Evolutionary conservation across 2,797 vertebrate genomes (phyloP), one percentile per base, ranked within the genome.

Genomic region (Phrynocephalus forsythii): DNA sequence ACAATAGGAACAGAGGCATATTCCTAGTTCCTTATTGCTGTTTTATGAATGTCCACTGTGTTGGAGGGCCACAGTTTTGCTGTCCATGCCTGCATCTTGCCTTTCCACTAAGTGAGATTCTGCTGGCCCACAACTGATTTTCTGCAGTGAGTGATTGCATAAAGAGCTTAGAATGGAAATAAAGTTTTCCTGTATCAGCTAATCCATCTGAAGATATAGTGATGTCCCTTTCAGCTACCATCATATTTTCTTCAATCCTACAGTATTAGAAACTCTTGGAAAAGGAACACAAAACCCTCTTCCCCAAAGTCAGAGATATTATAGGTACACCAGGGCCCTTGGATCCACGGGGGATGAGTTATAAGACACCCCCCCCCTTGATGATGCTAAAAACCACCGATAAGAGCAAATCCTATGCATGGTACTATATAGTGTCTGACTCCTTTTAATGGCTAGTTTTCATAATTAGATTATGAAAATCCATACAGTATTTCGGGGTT

Each of bases 1-100:
- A 38, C 11, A 26, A 44, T 85, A 50, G 79, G 67, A 87, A 66
- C 82, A 52, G 89, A 87, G 76, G 22, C 13, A 0, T 1, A 44
- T 50, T 92, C 87, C 91, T 82, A 86, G 84, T 24, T 0, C 44
- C 20, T 73, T 66, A 33, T 91, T 0, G 0, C 33, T 76, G 50
- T 13, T 91, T 85, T 78, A 52, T 0, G 0, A 60, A 85, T 6
- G 28, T 44, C 33, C 33, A 33, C 33, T 33, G 33, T 33, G 84
- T 48, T 44, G n/a, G 71, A 71, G 30, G 48, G 4, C 48, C 6
- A 28, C 13, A 79, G 66, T 83, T 50, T 89, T 79, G 90, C 83
- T 56, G 16, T 75, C 80, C n/a, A 83, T 15, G 24, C 85, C 80
- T 33, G 66, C 69, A 3, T 82, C 68, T 90, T 68, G 26, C 20